Percentiles rank a stretch among this genome's conserved stretches.
Evolutionary conservation across 2,113 vertebrate species (phyloP).

Genomic region (Apistogramma diplotaenia): DNA sequence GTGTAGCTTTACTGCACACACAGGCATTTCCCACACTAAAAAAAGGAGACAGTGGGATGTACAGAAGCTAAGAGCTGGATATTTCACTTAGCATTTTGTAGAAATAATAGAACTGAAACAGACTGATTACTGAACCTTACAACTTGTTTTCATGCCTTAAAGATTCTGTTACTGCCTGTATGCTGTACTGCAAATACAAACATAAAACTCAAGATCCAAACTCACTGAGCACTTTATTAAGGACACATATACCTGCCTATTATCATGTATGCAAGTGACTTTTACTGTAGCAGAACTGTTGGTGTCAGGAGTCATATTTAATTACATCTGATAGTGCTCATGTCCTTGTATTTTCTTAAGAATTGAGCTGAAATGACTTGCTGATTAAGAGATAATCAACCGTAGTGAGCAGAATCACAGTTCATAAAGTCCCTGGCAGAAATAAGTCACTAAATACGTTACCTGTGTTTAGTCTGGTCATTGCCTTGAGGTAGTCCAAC

Average conservation of each 20-base stretch:
- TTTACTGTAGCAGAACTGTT: not conserved
- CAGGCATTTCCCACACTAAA: not conserved
- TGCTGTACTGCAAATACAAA: not conserved
- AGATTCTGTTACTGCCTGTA: not conserved
- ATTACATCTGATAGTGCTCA: not conserved
- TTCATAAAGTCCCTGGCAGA: not conserved
- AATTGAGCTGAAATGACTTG: not conserved
- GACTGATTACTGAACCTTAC: too few relatives aligned
- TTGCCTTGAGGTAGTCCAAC: not conserved
- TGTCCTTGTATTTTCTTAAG: not conserved
- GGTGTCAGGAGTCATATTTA: not conserved
- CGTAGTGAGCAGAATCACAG: not conserved
- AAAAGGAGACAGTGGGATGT: not conserved
- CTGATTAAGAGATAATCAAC: not conserved
- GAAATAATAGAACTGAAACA: not conserved
- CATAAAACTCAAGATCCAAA: not conserved
- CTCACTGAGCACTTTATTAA: not conserved
- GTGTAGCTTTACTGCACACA: not conserved
- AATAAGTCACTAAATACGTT: not conserved
- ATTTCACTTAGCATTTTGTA: not conserved
- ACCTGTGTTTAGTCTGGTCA: not conserved
- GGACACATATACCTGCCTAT: not conserved
- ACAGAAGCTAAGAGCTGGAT: not conserved
- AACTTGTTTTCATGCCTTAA: not conserved
- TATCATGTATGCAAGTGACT: not conserved